Percentiles rank a stretch among this genome's conserved stretches.
Evolutionary conservation across 2,888 invertebrate species (phyloP).

Genomic region (Aleiodes leptofemur): DNA sequence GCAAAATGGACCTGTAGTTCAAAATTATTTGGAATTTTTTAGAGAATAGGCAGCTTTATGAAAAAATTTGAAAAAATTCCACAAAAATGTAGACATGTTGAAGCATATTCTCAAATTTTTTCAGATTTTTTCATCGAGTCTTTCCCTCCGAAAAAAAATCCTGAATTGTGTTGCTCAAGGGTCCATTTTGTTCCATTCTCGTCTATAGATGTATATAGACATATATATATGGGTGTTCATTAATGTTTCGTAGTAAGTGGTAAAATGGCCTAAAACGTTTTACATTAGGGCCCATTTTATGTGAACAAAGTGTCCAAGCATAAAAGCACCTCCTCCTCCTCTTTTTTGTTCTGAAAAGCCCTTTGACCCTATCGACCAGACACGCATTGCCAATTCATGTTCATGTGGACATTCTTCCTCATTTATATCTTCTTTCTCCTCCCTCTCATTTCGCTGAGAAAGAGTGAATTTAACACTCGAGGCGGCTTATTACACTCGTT

Average conservation of each 20-base stretch:
- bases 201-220: too few species aligned
- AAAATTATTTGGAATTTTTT: too few species aligned
- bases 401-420: slow-evolving; percentile 19
- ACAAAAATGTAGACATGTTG: too few species aligned
- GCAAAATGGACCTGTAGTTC: too few species aligned
- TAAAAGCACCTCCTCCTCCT: background rate
- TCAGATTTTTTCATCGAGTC: too few species aligned
- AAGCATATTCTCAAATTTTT: too few species aligned
- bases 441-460: background rate
- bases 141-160: too few species aligned
- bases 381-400: slow-evolving; percentile 28
- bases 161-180: too few species aligned
- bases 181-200: background rate
- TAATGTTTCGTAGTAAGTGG: background rate
- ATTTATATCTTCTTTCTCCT: too few species aligned
- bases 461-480: background rate
- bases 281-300: slow-evolving; percentile 7
- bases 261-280: slow-evolving; percentile 15
- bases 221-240: background rate
- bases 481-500: slow-evolving; percentile 18
- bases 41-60: too few species aligned
- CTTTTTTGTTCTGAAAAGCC: background rate
- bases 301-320: slow-evolving; percentile 6
- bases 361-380: slow-evolving; percentile 32
- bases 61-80: too few species aligned